Evolutionary conservation across 1,140 invertebrate genomes (phyloP), one percentile per base, ranked within the genome.

Genomic region (Drosophila ficusphila): DNA sequence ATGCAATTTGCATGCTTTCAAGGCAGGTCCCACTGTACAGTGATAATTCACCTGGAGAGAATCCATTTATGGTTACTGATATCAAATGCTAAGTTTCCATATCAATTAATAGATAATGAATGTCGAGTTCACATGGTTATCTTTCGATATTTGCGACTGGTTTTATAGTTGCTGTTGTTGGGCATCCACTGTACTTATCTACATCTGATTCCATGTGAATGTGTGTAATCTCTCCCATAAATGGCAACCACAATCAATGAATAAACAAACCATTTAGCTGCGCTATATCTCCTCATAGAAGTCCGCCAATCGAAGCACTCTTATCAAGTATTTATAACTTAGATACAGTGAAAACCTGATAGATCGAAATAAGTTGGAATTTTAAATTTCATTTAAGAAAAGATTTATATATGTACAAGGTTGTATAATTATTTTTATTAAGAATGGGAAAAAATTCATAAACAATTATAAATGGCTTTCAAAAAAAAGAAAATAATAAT

Each of bases 271-370:
- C 25, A 21, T 52, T 67, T 67, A 62, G 27, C 16, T 4, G 27
- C 11, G 39, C 29, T 46, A 51, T 65, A 51, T 31, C 60, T 67
- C 8, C 11, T 19, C 39, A 21, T 46, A 7, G 38, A 60, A 60
- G 34, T 64, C 23, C 6, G n/a, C 41, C 64, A 62, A 82, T 62
- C 57, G 42, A 54, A 39, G 49, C 9, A 2, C 7, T 14, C 51
- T 72, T 82, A 81, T 81, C 78, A 76, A 76, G 54, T 38, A 57
- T 52, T 67, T 42, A 51, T 67, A 12, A 27, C 34, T 16, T 3
- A 2, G 4, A 25, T 65, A 51, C 62, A 52, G 62, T 67, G 27
- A 67, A 41, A 31, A 12, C 16, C 6, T 19, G 19, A 31, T 51
- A 0, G 0, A 6, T 4, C 4, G 27, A 25, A n/a, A 6, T 16